A percentile compares a stretch with the other conserved stretches of the same genome.
phyloP scores from a whole-genome alignment of 2,797 vertebrate species.

The Aulostomus chinensis region DNA sequence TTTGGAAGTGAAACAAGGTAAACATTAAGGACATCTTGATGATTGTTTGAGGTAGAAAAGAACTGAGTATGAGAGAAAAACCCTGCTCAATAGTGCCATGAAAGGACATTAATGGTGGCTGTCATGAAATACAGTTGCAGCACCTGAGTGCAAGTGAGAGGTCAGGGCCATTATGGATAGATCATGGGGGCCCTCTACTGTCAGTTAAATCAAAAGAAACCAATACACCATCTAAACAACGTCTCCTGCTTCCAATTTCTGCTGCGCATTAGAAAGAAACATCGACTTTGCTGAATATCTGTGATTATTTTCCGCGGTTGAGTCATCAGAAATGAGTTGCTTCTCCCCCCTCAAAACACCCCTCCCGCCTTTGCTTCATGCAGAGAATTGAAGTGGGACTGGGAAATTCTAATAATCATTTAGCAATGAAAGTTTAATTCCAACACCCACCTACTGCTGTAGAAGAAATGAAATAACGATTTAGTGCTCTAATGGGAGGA shows the following conservation, averaged over 20 bases:
- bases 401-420: conserved; percentile 40
- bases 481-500: conserved; percentile 34
- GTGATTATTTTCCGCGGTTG: conserved; percentile 25
- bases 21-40: conserved; percentile 15
- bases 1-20: conserved; percentile 17
- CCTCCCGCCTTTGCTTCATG: too few species aligned
- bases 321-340: conserved; percentile 36
- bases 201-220: conserved; percentile 57
- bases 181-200: conserved; percentile 73
- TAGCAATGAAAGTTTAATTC: conserved; percentile 35
- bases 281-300: conserved; percentile 25
- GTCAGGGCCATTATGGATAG: conserved; percentile 50
- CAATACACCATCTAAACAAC: conserved; percentile 22
- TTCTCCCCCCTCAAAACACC: too few species aligned
- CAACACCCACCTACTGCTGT: conserved; percentile 34
- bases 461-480: conserved; percentile 34
- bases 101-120: conserved; percentile 36
- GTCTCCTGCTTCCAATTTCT: conserved; percentile 12
- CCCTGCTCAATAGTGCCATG: conserved; percentile 37
- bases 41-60: conserved; percentile 31
- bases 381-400: too few species aligned
- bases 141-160: conserved; percentile 42
- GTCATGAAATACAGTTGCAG: conserved; percentile 33
- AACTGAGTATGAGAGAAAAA: conserved; percentile 7
- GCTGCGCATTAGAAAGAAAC: conserved; percentile 24